Evolutionary conservation across 2,113 vertebrate genomes (phyloP), one percentile per base, ranked within the genome.

Genomic region (Rhodinocichla rosea): DNA sequence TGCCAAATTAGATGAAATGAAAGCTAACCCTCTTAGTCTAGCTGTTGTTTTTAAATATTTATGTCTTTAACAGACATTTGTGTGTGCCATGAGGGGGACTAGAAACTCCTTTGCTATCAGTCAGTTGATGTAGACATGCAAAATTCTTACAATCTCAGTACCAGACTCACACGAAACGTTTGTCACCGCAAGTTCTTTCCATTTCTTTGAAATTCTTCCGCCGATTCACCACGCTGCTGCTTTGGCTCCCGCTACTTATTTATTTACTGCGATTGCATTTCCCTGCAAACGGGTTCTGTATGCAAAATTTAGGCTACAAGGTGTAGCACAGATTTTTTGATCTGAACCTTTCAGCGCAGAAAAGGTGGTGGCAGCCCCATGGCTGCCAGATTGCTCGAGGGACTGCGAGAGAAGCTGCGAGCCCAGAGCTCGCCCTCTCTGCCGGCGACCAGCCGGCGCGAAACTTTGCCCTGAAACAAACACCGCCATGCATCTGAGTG

Each of bases 11-110:
- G 97, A 97, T 95, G 92, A 97, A 92, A 97, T 96, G 97, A 98
- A 98, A 98, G 96, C 96, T 95, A 98, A 97, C 97, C 97, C 97
- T 97, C 97, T 97, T 96, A 93, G 97, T 97, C 97, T 98, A 96
- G 97, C 97, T 98, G 97, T 97, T 98, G 98, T 98, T 98, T 98
- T 98, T 97, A 98, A 98, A 98, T 98, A 98, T 98, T 98, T 98
- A 98, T 98, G 97, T 97, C 97, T 98, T 97, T 96, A 97, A 97
- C 97, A 98, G 97, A 97, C 97, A 98, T 97, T 98, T 97, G 93
- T 79, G 95, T 84, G 88, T 94, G 94, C 94, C 81, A 64, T 95
- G 94, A 96, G 92, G 94, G 97, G 97, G 97, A 97, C 97, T 97
- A 97, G 97, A 97, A 97, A 97, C 97, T 97, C 96, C 97, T 98